Base-by-base conservation (phyloP, 2,113 vertebrate genomes). In the Corydoras sp. region DNA sequence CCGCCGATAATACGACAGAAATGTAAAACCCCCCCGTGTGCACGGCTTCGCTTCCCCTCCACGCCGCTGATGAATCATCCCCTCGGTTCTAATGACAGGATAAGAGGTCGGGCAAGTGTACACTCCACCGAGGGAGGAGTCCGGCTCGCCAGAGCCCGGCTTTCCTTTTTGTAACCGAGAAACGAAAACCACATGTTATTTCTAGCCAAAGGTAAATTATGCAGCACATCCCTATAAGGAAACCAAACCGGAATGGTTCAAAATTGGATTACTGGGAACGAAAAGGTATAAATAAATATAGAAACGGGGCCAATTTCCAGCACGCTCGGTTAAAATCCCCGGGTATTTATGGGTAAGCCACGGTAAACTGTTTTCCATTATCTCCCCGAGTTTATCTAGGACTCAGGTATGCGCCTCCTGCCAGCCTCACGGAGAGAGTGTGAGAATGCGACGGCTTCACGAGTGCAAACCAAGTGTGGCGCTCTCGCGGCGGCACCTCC, bases 181-280 rank as follows among this genome's bases (percentile, higher is more conserved):
- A 84, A 84, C 72, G 81, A 76, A 87, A 89, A 89, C 87, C 89
- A 86, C 88, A 88, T 76, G 85, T 83, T 84, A 83, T 77, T 76
- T 66, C 70, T 82, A 86, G 85, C 86, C 85, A 85, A 86, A 84
- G 84, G 73, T 79, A 88, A 89, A 90, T 89, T 88, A 88, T 82
- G 71, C 79, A 85, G 85, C 84, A 85, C 84, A 87, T 86, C 88
- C 85, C 88, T 87, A 89, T 88, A 88, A 87, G 88, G 87, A 86
- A 88, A 84, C 84, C 83, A 81, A 81, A 83, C 85, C 83, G 80
- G 86, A 89, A 87, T 82, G 75, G 77, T 79, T 84, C 75, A 73
- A 75, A 85, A 75, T 84, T 83, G 85, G 85, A 88, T 88, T 89
- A 84, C 81, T 84, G 77, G 83, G 87, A 87, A 86, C 84, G 85